These are phyloP conservation scores for Macaria notata DNA, from an alignment of 2,888 invertebrate species.

Conservation along the genomic window DNA sequence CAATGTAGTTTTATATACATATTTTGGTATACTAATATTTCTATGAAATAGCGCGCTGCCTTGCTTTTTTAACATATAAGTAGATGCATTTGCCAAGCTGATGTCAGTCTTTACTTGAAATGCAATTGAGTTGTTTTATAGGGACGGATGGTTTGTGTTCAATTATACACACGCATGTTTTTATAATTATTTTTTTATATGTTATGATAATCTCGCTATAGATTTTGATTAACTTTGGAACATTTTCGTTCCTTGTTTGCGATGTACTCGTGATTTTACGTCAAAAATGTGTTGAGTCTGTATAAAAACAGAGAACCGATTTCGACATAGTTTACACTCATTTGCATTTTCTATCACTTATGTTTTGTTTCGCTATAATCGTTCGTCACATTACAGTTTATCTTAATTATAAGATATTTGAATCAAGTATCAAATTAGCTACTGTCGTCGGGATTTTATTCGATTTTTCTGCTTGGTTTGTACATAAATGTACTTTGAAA, in stretches of 20 bases:
- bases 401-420: constrained; percentile 36
- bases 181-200: not conserved
- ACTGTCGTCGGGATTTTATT: constrained; percentile 7
- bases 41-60: too few relatives aligned
- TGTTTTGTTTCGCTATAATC: not conserved
- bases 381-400: constrained; percentile 35
- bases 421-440: constrained; percentile 24
- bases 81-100: constrained; percentile 18
- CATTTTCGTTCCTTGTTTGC: too few relatives aligned
- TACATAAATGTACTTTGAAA: not conserved
- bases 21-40: too few relatives aligned
- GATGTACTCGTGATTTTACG: too few relatives aligned
- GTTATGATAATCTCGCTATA: too few relatives aligned
- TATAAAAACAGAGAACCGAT: not conserved
- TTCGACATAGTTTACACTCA: not conserved
- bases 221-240: too few relatives aligned
- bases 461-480: constrained; percentile 1
- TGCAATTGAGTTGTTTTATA: constrained; percentile 46
- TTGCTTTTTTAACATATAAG: not conserved
- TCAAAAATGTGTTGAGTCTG: too few relatives aligned
- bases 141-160: constrained; percentile 58
- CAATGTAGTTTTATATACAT: too few relatives aligned
- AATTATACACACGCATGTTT: not conserved
- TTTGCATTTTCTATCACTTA: not conserved
- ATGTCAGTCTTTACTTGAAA: constrained; percentile 50